A percentile compares a stretch with the other conserved stretches of the same genome.
Evolutionary conservation across 35 echinoderm and acorn worm species (phyloP).

Genomic region (Chiridota heheva): DNA sequence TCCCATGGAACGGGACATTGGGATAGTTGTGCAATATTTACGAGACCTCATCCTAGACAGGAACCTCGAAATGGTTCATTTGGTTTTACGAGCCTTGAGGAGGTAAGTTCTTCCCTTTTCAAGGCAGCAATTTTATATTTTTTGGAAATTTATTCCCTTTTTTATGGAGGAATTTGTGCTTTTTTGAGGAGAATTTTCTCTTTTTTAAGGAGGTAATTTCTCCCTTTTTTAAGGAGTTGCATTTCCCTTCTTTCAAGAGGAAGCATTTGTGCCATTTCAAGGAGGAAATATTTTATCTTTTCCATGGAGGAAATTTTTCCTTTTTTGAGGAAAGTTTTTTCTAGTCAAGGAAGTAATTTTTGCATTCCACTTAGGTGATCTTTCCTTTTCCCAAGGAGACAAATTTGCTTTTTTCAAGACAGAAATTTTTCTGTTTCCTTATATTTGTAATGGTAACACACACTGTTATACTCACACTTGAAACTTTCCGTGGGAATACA

Average conservation of each 20-base stretch:
- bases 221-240: background rate
- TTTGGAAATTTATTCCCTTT: background rate
- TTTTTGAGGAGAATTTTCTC: background rate
- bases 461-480: no score
- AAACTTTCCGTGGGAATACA: no score
- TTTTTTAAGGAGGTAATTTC: background rate
- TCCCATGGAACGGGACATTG: conserved; percentile 85
- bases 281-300: background rate
- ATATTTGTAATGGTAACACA: no score
- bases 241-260: background rate
- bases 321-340: no score
- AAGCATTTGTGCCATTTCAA: background rate
- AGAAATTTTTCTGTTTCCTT: no score
- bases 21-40: conserved; percentile 69
- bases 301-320: background rate
- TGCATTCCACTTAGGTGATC: no score
- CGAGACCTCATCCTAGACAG: conserved; percentile 86
- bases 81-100: conserved; percentile 60
- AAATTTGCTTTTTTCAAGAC: no score
- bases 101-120: conserved; percentile 60
- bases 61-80: conserved; percentile 88
- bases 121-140: background rate
- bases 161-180: no score
- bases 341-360: no score
- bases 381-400: no score